A percentile compares a stretch with the other conserved stretches of the same genome.
These are phyloP conservation scores for Protophormia terraenovae DNA, from an alignment of 2,888 invertebrate species.

Conservation along the genomic window DNA sequence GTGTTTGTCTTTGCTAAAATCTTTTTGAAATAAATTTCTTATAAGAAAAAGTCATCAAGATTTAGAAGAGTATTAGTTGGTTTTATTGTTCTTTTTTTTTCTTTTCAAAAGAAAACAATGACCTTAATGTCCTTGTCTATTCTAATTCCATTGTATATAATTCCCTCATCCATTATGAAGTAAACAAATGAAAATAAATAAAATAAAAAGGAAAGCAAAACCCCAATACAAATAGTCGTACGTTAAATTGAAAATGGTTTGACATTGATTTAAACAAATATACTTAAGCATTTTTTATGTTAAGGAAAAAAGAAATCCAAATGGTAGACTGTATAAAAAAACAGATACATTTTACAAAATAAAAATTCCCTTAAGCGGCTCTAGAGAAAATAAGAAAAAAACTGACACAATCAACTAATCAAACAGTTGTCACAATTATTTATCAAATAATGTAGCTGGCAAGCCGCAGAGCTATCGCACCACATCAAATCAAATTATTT, in stretches of 20 bases:
- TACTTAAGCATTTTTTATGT: not conserved
- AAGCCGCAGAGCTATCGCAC: not conserved
- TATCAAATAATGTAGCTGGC: not conserved
- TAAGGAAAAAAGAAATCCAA: not conserved
- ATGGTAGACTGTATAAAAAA: not conserved
- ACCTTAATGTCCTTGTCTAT: slow-evolving; percentile 34
- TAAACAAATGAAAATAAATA: not conserved
- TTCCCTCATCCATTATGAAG: slow-evolving; percentile 9
- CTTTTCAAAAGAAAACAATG: slow-evolving; percentile 11
- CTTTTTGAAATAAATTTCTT: not conserved
- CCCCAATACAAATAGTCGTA: not conserved
- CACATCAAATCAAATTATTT: not conserved
- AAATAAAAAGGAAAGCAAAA: not conserved
- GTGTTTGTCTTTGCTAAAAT: not conserved
- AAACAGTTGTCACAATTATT: slow-evolving; percentile 39
- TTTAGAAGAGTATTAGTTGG: not conserved
- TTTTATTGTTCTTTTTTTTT: not conserved
- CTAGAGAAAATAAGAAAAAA: not conserved
- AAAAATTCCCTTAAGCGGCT: slow-evolving; percentile 20
- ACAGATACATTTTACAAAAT: not conserved
- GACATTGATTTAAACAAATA: slow-evolving; percentile 41
- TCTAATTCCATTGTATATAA: slow-evolving; percentile 4
- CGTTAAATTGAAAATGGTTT: slow-evolving; percentile 30
- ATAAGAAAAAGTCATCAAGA: not conserved
- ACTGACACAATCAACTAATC: slow-evolving; percentile 18